Percentiles rank a stretch among this genome's conserved stretches.
Evolutionary conservation across 2,797 vertebrate genomes (phyloP).

Genomic region (Pseudopleuronectes americanus): DNA sequence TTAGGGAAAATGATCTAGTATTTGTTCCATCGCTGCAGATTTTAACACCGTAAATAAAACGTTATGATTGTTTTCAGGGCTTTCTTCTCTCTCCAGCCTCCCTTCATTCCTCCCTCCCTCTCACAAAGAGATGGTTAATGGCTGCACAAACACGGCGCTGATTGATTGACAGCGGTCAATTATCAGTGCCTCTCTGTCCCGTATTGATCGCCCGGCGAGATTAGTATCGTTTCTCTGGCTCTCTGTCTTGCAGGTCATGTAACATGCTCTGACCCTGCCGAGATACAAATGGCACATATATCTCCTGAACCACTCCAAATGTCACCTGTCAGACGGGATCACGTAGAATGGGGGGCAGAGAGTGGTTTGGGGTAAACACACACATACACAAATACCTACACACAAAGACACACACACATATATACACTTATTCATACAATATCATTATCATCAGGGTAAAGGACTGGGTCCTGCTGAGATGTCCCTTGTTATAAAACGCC

Average conservation of each 20-base stretch:
- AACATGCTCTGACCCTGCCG: conserved; percentile 80
- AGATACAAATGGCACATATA: conserved; percentile 82
- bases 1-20: too few relatives aligned
- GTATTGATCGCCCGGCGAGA: conserved; percentile 78
- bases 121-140: conserved; percentile 54
- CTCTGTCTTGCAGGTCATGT: conserved; percentile 78
- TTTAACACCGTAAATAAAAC: background rate
- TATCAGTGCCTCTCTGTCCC: conserved; percentile 70
- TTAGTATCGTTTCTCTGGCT: conserved; percentile 76
- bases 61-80: background rate
- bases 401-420: conserved; percentile 25
- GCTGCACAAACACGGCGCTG: conserved; percentile 64
- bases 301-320: conserved; percentile 78
- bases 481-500: conserved; percentile 57
- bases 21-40: background rate
- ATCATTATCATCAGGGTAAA: conserved; percentile 35
- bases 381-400: background rate
- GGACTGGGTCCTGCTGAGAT: conserved; percentile 41
- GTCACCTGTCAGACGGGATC: conserved; percentile 78
- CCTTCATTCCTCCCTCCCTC: background rate
- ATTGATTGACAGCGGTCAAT: conserved; percentile 82
- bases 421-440: conserved; percentile 4
- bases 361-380: conserved; percentile 55
- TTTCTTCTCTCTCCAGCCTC: conserved; percentile 12
- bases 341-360: conserved; percentile 31